Evolutionary conservation across 2,113 vertebrate species (phyloP).

Genomic region (Mirounga angustirostris): DNA sequence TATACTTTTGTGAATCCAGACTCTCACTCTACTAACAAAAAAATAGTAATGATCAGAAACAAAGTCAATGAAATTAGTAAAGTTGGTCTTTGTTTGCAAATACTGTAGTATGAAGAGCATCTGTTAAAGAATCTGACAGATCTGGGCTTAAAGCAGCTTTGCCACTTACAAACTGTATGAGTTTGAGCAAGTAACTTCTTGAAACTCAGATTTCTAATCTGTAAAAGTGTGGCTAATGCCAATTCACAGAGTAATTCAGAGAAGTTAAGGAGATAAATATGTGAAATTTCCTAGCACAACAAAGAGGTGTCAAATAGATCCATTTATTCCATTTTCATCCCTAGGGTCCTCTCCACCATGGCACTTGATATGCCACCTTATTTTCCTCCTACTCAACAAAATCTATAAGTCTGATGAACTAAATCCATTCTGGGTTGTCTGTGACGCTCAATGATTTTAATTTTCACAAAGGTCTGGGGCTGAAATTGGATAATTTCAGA

Average conservation of each 20-base stretch:
- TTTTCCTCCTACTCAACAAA: slow-evolving; percentile 8
- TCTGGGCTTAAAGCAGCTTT: not conserved
- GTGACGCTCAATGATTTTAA: slow-evolving; percentile 37
- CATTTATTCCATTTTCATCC: not conserved
- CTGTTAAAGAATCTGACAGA: not conserved
- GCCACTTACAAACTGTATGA: not conserved
- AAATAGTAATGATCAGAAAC: slow-evolving; percentile 20
- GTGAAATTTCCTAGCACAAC: not conserved
- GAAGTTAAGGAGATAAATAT: slow-evolving; percentile 35
- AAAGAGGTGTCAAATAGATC: not conserved
- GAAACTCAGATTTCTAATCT: slow-evolving; percentile 48
- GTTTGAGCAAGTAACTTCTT: slow-evolving; percentile 42
- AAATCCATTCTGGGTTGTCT: slow-evolving; percentile 39
- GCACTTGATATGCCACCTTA: not conserved
- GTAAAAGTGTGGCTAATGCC: not conserved
- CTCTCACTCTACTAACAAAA: not conserved
- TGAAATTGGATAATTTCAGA: slow-evolving; percentile 40
- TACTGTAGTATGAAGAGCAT: not conserved
- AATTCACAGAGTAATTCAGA: slow-evolving; percentile 2
- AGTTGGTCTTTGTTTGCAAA: slow-evolving; percentile 29
- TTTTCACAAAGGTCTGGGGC: slow-evolving; percentile 37
- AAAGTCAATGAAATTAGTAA: not conserved
- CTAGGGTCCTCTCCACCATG: not conserved
- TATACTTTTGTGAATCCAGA: not conserved
- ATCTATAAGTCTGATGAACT: slow-evolving; percentile 17